phyloP scores from a whole-genome alignment of 2,113 vertebrate genomes.

The Lutjanus erythropterus region DNA sequence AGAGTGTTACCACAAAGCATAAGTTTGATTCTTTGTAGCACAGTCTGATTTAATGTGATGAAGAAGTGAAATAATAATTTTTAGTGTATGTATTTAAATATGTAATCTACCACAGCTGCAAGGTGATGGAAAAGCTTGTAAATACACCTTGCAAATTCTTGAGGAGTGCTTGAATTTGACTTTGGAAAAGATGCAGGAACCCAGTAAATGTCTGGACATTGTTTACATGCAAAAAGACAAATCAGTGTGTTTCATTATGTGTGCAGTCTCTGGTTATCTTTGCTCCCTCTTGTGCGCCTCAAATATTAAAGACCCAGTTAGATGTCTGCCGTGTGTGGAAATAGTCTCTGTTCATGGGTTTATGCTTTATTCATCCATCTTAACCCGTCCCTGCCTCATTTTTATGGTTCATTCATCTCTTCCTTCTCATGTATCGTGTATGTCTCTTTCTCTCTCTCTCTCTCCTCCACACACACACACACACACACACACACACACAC shows the following conservation, averaged over 20 bases:
- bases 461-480: not conserved
- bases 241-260: not conserved
- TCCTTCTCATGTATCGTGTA: not conserved
- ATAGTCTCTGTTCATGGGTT: not conserved
- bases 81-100: too few species aligned
- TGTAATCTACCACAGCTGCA: too few species aligned
- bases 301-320: not conserved
- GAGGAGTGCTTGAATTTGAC: too few species aligned
- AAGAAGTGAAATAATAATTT: too few species aligned
- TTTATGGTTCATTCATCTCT: not conserved
- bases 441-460: not conserved
- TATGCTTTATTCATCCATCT: not conserved
- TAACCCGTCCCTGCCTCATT: not conserved
- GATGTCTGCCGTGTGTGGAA: not conserved
- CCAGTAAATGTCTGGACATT: not conserved
- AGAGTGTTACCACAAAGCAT: too few species aligned
- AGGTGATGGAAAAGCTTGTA: too few species aligned
- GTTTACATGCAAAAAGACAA: not conserved
- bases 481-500: slow-evolving; percentile 15
- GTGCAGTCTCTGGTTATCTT: not conserved
- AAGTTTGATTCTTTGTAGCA: too few species aligned
- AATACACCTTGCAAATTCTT: too few species aligned
- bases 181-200: too few species aligned
- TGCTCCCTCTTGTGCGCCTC: not conserved
- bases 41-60: too few species aligned